Conservation (phyloP, 2,113 vertebrate species). For the Rissa tridactyla region DNA sequence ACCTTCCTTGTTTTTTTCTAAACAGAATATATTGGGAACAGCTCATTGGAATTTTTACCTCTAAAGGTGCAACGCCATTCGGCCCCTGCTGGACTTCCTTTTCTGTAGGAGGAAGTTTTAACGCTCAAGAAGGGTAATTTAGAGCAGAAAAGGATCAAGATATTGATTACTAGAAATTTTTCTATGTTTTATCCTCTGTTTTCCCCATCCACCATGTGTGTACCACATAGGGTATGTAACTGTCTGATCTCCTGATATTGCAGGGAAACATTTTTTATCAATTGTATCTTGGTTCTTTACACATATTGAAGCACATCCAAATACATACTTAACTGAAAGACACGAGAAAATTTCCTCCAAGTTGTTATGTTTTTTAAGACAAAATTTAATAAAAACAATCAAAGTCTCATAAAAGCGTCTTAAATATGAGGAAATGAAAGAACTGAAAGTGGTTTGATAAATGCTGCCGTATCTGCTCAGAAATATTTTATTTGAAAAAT, state of each 20-base stretch:
- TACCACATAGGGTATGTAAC: background rate
- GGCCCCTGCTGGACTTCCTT: background rate
- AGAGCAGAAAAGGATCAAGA: background rate
- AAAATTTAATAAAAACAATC: background rate
- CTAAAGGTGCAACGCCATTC: background rate
- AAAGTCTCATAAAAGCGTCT: background rate
- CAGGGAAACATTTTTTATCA: background rate
- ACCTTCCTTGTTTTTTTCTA: background rate
- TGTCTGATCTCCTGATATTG: background rate
- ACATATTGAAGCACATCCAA: background rate
- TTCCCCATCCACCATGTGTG: background rate
- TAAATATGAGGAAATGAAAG: background rate
- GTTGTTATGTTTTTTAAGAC: background rate
- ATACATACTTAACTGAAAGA: background rate
- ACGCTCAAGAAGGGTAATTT: background rate
- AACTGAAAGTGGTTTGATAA: background rate
- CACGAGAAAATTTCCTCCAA: constrained; percentile 49
- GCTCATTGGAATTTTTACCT: background rate
- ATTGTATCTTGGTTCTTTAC: background rate
- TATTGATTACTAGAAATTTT: background rate
- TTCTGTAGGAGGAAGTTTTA: background rate
- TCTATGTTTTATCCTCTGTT: background rate
- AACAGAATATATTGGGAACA: background rate
- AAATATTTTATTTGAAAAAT: background rate
- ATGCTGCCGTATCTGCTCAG: background rate